These are phyloP conservation scores for Yponomeuta evonymella DNA, from an alignment of 2,888 invertebrate genomes.

Conservation along the genomic window DNA sequence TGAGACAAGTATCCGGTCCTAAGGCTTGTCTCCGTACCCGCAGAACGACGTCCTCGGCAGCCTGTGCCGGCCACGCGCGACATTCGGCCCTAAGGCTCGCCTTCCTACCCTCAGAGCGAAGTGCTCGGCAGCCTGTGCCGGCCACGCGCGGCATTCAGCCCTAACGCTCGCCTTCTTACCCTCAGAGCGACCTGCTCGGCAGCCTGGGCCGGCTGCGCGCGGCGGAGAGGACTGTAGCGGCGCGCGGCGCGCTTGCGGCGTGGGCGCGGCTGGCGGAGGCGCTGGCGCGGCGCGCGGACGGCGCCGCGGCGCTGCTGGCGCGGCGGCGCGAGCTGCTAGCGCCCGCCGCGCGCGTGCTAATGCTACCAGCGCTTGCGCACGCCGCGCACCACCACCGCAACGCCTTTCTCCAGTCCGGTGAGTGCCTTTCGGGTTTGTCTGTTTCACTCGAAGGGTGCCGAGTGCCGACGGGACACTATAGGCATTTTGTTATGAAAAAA, in stretches of 20 bases:
- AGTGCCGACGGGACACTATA: too few relatives aligned
- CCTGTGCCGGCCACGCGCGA: too few relatives aligned
- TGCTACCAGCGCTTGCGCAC: conserved; percentile 57
- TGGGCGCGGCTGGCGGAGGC: conserved; percentile 36
- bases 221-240: conserved; percentile 30
- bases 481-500: too few relatives aligned
- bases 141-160: too few relatives aligned
- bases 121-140: too few relatives aligned
- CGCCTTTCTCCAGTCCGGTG: conserved; percentile 49
- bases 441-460: not conserved
- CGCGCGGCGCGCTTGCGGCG: conserved; percentile 25
- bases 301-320: conserved; percentile 38
- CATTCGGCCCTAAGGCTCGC: too few relatives aligned
- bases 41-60: too few relatives aligned
- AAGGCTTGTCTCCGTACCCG: too few relatives aligned
- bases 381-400: conserved; percentile 50
- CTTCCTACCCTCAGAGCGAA: too few relatives aligned
- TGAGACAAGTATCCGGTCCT: too few relatives aligned
- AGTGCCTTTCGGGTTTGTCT: conserved; percentile 24
- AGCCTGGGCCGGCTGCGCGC: conserved; percentile 39
- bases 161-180: not conserved
- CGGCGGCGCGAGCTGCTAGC: conserved; percentile 28
- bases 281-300: conserved; percentile 34
- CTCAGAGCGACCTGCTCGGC: conserved; percentile 48
- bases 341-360: conserved; percentile 32